Percentiles rank a stretch among this genome's conserved stretches.
Evolutionary conservation across 2,797 vertebrate species (phyloP).

Genomic region (Delichon dasypus): DNA sequence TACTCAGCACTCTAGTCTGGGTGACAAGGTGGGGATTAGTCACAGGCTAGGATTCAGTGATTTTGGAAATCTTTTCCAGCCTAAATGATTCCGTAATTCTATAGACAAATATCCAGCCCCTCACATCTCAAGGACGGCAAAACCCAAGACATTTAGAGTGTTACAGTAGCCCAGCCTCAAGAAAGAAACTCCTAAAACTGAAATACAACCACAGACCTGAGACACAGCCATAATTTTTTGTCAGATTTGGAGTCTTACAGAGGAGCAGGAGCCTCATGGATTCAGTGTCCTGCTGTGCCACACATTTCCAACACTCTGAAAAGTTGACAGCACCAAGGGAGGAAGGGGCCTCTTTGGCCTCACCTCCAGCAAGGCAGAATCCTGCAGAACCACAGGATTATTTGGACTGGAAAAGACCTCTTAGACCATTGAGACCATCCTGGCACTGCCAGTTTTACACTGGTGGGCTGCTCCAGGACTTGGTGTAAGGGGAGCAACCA

Average conservation of each 20-base stretch:
- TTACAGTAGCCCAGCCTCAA: neutral
- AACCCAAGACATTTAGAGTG: fast-evolving
- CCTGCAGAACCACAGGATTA: neutral
- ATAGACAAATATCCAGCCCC: fast-evolving
- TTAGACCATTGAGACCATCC: fast-evolving
- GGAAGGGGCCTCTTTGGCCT: neutral
- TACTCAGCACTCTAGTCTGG: neutral
- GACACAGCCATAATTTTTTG: neutral
- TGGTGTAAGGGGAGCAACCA: fast-evolving
- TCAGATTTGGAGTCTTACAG: fast-evolving
- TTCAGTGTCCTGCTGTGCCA: neutral
- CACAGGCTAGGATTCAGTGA: neutral
- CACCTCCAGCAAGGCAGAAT: neutral
- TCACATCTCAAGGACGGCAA: fast-evolving
- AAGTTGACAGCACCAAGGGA: neutral
- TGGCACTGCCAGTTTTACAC: neutral
- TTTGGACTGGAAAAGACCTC: neutral
- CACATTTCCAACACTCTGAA: neutral
- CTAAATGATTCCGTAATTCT: neutral
- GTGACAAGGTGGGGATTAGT: neutral
- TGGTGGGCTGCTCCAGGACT: neutral
- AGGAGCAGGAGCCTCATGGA: neutral
- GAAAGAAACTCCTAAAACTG: neutral
- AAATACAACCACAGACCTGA: neutral
- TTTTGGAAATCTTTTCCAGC: neutral